These are phyloP conservation scores for Pelusios castaneus DNA, from an alignment of 2,113 vertebrate species.

Conservation along the genomic window DNA sequence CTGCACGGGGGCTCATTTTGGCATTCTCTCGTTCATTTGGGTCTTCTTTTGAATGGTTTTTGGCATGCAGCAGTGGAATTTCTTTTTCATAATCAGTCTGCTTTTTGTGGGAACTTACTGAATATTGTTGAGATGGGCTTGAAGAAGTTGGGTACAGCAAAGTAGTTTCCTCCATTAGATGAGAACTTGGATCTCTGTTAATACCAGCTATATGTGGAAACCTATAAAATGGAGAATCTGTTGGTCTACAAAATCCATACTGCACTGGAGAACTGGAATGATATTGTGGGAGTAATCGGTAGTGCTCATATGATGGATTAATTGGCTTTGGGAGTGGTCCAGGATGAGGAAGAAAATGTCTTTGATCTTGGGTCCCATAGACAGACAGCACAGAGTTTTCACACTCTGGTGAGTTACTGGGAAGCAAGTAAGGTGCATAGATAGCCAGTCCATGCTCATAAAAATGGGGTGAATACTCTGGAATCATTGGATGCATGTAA, in stretches of 20 bases:
- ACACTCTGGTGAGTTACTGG: constrained; percentile 72
- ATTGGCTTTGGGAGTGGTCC: constrained; percentile 78
- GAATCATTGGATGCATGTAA: constrained; percentile 79
- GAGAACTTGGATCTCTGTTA: constrained; percentile 75
- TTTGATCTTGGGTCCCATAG: constrained; percentile 84
- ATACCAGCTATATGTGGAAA: constrained; percentile 78
- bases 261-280: constrained; percentile 79
- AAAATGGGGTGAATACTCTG: constrained; percentile 86
- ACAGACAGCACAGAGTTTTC: constrained; percentile 74
- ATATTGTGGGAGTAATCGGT: constrained; percentile 85
- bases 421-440: constrained; percentile 83
- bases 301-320: constrained; percentile 80
- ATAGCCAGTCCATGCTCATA: constrained; percentile 83
- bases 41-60: constrained; percentile 70
- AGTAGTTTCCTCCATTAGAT: constrained; percentile 75
- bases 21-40: constrained; percentile 81
- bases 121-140: constrained; percentile 71
- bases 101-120: constrained; percentile 72
- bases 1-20: constrained; percentile 90
- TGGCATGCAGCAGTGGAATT: constrained; percentile 55
- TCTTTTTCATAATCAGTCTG: constrained; percentile 71
- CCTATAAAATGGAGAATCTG: constrained; percentile 78
- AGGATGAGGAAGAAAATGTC: constrained; percentile 83
- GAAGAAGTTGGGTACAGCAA: constrained; percentile 77
- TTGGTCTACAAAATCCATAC: constrained; percentile 84